A percentile compares a stretch with the other conserved stretches of the same genome.
Evolutionary conservation across 2,888 invertebrate species (phyloP).

Genomic region (Calliphora vomitoria): DNA sequence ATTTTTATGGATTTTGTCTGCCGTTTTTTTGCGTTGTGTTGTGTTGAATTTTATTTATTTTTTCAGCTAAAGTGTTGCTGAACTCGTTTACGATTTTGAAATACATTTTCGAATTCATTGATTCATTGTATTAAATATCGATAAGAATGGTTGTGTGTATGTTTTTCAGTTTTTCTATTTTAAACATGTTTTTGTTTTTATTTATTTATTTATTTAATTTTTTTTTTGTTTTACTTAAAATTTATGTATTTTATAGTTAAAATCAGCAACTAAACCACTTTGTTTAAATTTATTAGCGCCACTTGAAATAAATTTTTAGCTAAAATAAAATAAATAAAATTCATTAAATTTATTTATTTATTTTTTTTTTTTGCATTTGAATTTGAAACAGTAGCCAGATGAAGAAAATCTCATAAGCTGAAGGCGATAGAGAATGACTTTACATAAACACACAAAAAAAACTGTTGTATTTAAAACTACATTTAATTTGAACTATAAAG

Average conservation of each 20-base stretch:
- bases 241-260: not conserved
- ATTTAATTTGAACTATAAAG: conserved; percentile 40
- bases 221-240: not conserved
- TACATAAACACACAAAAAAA: conserved; percentile 9
- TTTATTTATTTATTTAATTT: conserved; percentile 3
- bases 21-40: not conserved
- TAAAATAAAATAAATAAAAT: conserved; percentile 11
- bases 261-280: conserved; percentile 38
- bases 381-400: conserved; percentile 19
- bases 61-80: conserved; percentile 9
- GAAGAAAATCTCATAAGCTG: conserved; percentile 33
- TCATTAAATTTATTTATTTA: conserved; percentile 6
- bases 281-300: conserved; percentile 56
- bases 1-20: conserved; percentile 37
- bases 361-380: not conserved
- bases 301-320: conserved; percentile 51
- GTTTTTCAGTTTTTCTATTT: conserved; percentile 16
- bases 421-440: conserved; percentile 26
- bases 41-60: not conserved
- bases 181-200: conserved; percentile 18
- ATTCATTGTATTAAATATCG: conserved; percentile 15
- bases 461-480: not conserved
- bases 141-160: conserved; percentile 35
- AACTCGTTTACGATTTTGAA: conserved; percentile 34
- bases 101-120: conserved; percentile 31